phyloP scores from a whole-genome alignment of 2,113 vertebrate genomes.

The Columba janthina region DNA sequence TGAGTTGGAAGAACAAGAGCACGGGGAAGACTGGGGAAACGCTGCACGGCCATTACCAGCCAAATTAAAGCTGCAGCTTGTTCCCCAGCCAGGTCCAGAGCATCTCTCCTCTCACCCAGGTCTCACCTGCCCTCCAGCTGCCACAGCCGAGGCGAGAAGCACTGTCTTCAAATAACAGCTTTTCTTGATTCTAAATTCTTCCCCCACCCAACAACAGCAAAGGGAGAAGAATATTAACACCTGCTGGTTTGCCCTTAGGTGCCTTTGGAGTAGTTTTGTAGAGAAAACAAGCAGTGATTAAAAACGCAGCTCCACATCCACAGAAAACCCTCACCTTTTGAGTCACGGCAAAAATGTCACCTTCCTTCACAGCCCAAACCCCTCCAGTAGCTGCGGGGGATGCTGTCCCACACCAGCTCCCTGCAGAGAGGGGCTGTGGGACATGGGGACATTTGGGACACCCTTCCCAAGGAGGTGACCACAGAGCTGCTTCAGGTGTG shows the following conservation, averaged over 20 bases:
- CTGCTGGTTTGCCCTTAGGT: conserved; percentile 8
- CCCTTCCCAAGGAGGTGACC: neutral
- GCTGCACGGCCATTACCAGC: neutral
- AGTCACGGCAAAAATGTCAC: neutral
- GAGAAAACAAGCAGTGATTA: neutral
- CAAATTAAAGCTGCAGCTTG: neutral
- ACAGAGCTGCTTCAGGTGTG: neutral
- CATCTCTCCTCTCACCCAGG: neutral
- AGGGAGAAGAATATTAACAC: neutral
- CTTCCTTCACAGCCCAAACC: neutral
- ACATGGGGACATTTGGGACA: neutral
- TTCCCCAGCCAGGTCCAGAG: neutral
- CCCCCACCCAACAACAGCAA: neutral
- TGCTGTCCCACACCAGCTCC: neutral
- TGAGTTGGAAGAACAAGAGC: neutral
- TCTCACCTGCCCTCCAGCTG: neutral
- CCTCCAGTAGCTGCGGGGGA: neutral
- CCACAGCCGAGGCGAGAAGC: neutral
- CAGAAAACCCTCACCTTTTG: neutral
- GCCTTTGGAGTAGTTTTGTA: neutral
- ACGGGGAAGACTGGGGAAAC: neutral
- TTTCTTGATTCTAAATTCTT: neutral
- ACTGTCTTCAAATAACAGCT: neutral
- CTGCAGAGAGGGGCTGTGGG: neutral
- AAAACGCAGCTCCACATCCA: neutral